phyloP scores from a whole-genome alignment of 2,888 invertebrate species.

The Pyrrhia umbra region DNA sequence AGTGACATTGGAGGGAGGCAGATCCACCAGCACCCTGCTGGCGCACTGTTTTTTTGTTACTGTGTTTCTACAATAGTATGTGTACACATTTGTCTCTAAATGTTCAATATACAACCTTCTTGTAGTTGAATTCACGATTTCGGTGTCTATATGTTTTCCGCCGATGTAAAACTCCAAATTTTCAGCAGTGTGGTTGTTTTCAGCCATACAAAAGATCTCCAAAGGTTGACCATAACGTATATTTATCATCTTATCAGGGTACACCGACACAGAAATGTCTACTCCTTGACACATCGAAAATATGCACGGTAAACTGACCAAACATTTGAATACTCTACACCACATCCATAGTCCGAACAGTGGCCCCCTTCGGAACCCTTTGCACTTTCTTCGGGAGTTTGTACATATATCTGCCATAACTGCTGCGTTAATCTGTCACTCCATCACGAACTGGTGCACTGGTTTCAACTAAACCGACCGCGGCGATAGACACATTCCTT shows the following conservation, averaged over 20 bases:
- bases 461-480: constrained; percentile 69
- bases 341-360: constrained; percentile 80
- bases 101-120: constrained; percentile 89
- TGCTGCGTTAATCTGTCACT: constrained; percentile 75
- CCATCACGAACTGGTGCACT: constrained; percentile 80
- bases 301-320: constrained; percentile 80
- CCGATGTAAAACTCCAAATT: constrained; percentile 83
- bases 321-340: constrained; percentile 79
- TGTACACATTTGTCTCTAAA: constrained; percentile 87
- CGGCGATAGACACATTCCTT: constrained; percentile 80
- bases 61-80: constrained; percentile 89
- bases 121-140: constrained; percentile 91
- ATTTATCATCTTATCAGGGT: constrained; percentile 90
- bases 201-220: constrained; percentile 91
- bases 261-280: constrained; percentile 77
- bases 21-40: constrained; percentile 82
- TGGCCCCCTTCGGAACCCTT: constrained; percentile 74
- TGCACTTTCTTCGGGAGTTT: constrained; percentile 76
- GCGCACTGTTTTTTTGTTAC: constrained; percentile 73
- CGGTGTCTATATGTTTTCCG: constrained; percentile 72
- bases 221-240: constrained; percentile 91
- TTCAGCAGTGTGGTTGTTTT: constrained; percentile 77
- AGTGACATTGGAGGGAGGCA: constrained; percentile 91
- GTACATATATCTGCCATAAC: constrained; percentile 79
- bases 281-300: constrained; percentile 77